Percentiles rank a stretch among this genome's conserved stretches.
Evolutionary conservation across 2,797 vertebrate species (phyloP).

Genomic region (Epinephelus coioides): DNA sequence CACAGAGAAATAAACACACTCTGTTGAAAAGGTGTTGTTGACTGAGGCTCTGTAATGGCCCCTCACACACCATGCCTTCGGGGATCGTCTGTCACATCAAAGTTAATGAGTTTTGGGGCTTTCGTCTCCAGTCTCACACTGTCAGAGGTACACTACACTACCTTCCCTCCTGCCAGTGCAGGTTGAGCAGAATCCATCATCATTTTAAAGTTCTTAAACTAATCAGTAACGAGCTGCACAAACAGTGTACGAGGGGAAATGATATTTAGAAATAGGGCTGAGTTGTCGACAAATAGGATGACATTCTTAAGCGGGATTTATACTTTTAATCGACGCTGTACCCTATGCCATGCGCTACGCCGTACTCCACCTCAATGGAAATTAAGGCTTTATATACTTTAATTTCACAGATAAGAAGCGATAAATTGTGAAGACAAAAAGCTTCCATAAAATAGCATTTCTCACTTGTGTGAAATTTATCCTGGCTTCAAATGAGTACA

Average conservation of each 20-base stretch:
- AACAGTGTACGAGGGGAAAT: background rate
- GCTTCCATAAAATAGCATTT: too few species aligned
- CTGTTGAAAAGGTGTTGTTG: conserved; percentile 16
- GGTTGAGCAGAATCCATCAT: background rate
- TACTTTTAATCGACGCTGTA: too few species aligned
- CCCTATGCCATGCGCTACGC: too few species aligned
- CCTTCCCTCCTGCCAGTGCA: background rate
- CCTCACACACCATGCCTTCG: conserved; percentile 8
- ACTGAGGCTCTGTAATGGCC: conserved; percentile 20
- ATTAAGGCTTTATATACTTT: too few species aligned
- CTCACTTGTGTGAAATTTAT: too few species aligned
- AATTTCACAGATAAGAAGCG: too few species aligned
- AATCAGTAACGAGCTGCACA: background rate
- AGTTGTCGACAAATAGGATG: background rate
- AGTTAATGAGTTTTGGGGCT: conserved; percentile 52
- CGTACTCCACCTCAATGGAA: too few species aligned
- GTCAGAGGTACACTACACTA: background rate
- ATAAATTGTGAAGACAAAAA: too few species aligned
- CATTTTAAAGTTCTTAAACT: conserved; percentile 9
- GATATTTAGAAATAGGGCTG: background rate
- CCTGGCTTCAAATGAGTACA: too few species aligned
- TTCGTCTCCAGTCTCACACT: conserved; percentile 28
- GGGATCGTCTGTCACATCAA: conserved; percentile 33
- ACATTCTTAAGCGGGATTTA: background rate
- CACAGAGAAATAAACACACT: conserved; percentile 20